These are phyloP conservation scores for Dinocampus coccinellae DNA, from an alignment of 2,888 invertebrate genomes.

Conservation along the genomic window DNA sequence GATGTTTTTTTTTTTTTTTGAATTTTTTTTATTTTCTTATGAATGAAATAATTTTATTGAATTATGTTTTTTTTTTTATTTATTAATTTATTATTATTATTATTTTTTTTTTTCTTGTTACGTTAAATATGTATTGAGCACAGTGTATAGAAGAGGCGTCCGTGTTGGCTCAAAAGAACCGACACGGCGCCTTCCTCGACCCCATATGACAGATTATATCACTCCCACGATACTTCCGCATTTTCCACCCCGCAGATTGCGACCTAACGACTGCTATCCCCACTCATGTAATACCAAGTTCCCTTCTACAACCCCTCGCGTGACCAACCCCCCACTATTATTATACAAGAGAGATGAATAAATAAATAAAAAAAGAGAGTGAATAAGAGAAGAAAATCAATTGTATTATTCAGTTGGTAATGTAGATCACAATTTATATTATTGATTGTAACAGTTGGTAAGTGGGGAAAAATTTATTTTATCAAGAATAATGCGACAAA, in stretches of 20 bases:
- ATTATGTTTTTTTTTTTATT: not conserved
- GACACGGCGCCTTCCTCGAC: conserved; percentile 57
- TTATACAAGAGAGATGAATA: not conserved
- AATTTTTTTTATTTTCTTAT: not conserved
- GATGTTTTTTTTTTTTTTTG: too few species aligned
- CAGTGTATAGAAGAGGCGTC: conserved; percentile 46
- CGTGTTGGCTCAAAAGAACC: conserved; percentile 58
- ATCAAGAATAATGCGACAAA: too few species aligned
- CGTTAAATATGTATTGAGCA: not conserved
- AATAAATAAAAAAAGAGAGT: not conserved
- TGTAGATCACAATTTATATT: not conserved
- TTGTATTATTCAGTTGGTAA: not conserved
- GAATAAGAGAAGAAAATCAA: not conserved
- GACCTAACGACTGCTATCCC: conserved; percentile 15
- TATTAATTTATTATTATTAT: not conserved
- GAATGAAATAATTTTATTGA: not conserved
- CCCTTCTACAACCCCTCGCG: not conserved
- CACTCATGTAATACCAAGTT: not conserved
- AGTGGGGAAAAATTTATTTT: not conserved
- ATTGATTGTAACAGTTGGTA: not conserved
- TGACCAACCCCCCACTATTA: not conserved
- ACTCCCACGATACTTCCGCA: conserved; percentile 35
- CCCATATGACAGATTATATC: conserved; percentile 55
- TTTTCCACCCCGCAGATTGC: conserved; percentile 13
- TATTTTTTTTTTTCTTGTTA: not conserved